Conservation (phyloP, 2,888 invertebrate genomes). For the Drosophila macrothrix region DNA sequence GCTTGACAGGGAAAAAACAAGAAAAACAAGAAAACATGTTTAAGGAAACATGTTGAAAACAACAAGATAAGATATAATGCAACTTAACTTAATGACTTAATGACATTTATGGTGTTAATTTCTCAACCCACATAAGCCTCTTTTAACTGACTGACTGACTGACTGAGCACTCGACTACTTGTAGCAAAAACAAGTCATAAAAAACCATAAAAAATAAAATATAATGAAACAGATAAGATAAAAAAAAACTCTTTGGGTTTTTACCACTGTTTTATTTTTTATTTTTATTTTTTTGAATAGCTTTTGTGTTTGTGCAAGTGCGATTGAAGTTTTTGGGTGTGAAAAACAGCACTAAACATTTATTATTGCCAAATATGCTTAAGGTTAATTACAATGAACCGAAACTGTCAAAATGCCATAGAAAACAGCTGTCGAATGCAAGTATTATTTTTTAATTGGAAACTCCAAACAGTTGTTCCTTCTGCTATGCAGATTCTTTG, state of each 20-base stretch:
- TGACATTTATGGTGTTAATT: slow-evolving; percentile 66
- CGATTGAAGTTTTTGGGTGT: slow-evolving; percentile 18
- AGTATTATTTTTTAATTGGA: slow-evolving; percentile 23
- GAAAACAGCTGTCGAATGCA: slow-evolving; percentile 28
- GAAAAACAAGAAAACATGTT: slow-evolving; percentile 40
- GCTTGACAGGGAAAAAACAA: slow-evolving; percentile 42
- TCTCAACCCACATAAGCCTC: slow-evolving; percentile 43
- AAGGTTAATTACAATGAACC: slow-evolving; percentile 5
- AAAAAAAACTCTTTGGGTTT: slow-evolving; percentile 41
- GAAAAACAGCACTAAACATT: slow-evolving; percentile 25
- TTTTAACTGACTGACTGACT: slow-evolving; percentile 23
- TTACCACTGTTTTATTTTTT: slow-evolving; percentile 24
- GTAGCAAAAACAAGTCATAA: slow-evolving; percentile 25
- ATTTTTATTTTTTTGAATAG: not conserved
- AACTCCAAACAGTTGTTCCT: slow-evolving; percentile 36
- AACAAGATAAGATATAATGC: slow-evolving; percentile 57
- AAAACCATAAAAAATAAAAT: slow-evolving; percentile 29
- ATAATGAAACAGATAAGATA: slow-evolving; percentile 45
- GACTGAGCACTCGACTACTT: slow-evolving; percentile 15
- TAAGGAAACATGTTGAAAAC: slow-evolving; percentile 43
- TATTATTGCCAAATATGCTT: slow-evolving; percentile 36
- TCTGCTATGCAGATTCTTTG: not conserved
- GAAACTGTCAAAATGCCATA: slow-evolving; percentile 22
- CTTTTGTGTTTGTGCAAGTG: slow-evolving; percentile 51
- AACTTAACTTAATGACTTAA: slow-evolving; percentile 71